Base-by-base conservation (phyloP, 2,888 invertebrate genomes). In the Harpalus rubripes region DNA sequence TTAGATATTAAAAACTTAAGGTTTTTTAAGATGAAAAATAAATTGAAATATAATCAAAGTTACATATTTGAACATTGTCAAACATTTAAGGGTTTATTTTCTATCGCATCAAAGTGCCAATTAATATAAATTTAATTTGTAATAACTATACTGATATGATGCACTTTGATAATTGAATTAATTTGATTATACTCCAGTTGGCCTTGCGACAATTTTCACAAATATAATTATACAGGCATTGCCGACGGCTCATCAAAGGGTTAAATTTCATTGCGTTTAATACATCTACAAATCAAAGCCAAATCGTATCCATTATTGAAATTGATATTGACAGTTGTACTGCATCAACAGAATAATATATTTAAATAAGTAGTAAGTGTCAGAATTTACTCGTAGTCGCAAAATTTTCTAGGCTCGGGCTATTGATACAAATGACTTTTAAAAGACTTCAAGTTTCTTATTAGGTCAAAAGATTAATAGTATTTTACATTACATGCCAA, bases 161-260 rank as follows among this genome's bases (percentile, higher is more conserved):
- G 12, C 26, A 65, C n/a, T 65, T 65, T 26, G 68, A 68, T 68
- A 32, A 68, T 32, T 32, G 39, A 68, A 68, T 39, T 68, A 39
- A 68, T 68, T 68, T 68, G 15, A 68, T 68, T 15, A 39, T 39
- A 39, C 26, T 68, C 68, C n/a, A 7, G 22, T 68, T 68, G 68
- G 68, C 68, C 26, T 32, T 15, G 7, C 41, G 68, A 68, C 68
- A 68, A 68, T 39, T 68, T 68, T 68, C 68, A 15, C 39, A 68
- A n/a, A 68, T 15, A 39, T 7, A 68, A 1, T 68, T 39, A 39
- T 15, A 68, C 15, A 26, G n/a, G 6, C 26, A 5, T 32, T 7
- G 26, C 7, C 39, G 39, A 15, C 15, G 68, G 15, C 22, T 10
- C 39, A 7, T 68, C 68, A 39, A 68, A 39, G 39, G 68, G 15